Percentiles rank a stretch among this genome's conserved stretches.
Conservation (phyloP, 2,888 invertebrate genomes). For the Cantharis rufa region DNA sequence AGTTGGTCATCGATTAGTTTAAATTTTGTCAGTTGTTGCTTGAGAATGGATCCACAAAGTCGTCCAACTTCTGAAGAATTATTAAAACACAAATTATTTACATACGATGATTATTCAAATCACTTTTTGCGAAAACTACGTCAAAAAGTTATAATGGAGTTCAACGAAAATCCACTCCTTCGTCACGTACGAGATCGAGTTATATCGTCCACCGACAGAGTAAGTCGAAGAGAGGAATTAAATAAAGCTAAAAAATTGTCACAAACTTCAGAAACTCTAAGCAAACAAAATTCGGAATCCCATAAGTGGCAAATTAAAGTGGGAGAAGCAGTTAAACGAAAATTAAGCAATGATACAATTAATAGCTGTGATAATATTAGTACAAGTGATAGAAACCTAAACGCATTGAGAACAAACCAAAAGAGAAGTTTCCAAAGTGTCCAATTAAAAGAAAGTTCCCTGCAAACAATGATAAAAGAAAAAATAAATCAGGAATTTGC, state of each 20-base stretch:
- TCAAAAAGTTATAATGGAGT: slow-evolving; percentile 67
- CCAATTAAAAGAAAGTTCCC: slow-evolving; percentile 21
- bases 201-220: slow-evolving; percentile 48
- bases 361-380: slow-evolving; percentile 26
- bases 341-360: slow-evolving; percentile 44
- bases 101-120: slow-evolving; percentile 68
- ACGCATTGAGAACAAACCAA: slow-evolving; percentile 12
- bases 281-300: slow-evolving; percentile 30
- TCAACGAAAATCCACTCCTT: slow-evolving; percentile 60
- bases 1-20: slow-evolving; percentile 54
- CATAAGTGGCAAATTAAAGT: slow-evolving; percentile 51
- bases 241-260: slow-evolving; percentile 32
- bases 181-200: slow-evolving; percentile 52
- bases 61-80: slow-evolving; percentile 66
- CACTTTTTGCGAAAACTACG: slow-evolving; percentile 68
- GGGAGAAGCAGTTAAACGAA: slow-evolving; percentile 48
- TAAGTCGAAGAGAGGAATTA: slow-evolving; percentile 41
- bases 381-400: slow-evolving; percentile 23
- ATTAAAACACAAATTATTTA: slow-evolving; percentile 70
- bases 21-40: slow-evolving; percentile 57
- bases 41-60: slow-evolving; percentile 68
- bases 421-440: slow-evolving; percentile 13
- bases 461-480: slow-evolving; percentile 23
- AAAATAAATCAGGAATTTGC: slow-evolving; percentile 22
- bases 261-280: slow-evolving; percentile 22